Evolutionary conservation across 2,113 vertebrate genomes (phyloP).

Genomic region (Gambusia affinis): DNA sequence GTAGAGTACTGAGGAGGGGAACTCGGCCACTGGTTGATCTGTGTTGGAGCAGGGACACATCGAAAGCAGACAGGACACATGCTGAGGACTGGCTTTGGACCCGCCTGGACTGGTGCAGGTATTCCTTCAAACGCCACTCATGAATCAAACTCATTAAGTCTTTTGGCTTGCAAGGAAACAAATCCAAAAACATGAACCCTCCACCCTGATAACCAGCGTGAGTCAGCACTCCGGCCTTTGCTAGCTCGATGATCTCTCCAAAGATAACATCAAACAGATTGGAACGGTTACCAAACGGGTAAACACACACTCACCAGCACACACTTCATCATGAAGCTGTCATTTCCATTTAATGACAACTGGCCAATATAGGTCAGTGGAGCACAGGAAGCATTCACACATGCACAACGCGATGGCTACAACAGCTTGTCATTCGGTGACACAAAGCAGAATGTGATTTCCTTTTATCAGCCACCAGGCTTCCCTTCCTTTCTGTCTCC

Average conservation of each 20-base stretch:
- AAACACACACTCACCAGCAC: background rate
- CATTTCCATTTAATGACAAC: constrained; percentile 24
- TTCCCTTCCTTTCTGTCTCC: constrained; percentile 8
- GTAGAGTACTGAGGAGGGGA: too few relatives aligned
- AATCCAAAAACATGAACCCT: constrained; percentile 20
- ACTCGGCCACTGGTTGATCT: background rate
- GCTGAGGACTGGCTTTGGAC: too few relatives aligned
- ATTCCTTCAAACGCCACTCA: too few relatives aligned
- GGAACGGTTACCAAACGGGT: constrained; percentile 1
- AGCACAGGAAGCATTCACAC: constrained; percentile 18
- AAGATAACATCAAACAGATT: constrained; percentile 22
- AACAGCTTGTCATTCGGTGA: background rate
- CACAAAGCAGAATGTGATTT: constrained; percentile 19
- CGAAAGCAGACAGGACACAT: too few relatives aligned
- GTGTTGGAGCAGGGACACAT: too few relatives aligned
- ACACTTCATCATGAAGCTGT: constrained; percentile 6
- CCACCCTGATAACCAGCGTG: constrained; percentile 34
- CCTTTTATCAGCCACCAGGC: constrained; percentile 27
- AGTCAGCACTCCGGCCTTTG: constrained; percentile 21
- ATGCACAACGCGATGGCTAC: background rate
- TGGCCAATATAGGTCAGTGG: constrained; percentile 65
- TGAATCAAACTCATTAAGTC: background rate
- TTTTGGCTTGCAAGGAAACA: constrained; percentile 38
- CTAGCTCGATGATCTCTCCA: constrained; percentile 26
- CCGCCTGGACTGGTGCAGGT: too few relatives aligned